Evolutionary conservation across 2,113 vertebrate species (phyloP), one percentile per base, ranked within the genome.

Genomic region (Apeltes quadracus): DNA sequence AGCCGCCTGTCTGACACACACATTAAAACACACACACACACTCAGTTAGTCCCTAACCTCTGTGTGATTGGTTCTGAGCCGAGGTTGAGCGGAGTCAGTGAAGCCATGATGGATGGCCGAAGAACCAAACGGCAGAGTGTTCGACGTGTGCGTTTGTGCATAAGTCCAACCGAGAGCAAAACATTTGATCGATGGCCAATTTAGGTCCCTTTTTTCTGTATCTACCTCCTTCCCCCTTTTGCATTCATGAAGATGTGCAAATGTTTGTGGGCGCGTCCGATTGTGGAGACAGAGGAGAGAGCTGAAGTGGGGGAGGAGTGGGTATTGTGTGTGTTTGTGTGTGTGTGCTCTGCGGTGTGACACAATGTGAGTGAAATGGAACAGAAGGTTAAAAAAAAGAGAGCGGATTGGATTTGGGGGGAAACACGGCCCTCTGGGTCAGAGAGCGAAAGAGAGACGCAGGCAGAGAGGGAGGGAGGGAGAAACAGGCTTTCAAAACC

Each of bases 311-410:
- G 72, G 79, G 83, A 82, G 84, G 85, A 82, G 88, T 5, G 29
- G 73, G 78, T 74, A 74, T 90, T 90, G 84, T 90, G 80, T n/a
- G n/a, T n/a, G n/a, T n/a, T 90, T 90, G 84, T 90, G 80, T n/a
- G n/a, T n/a, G n/a, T 85, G 89, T 74, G 74, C 88, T 88, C 79
- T 78, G 88, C 83, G 82, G 79, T 91, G 89, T 91, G 87, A 88
- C 89, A 91, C 87, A 91, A 89, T 85, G 83, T 80, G 82, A 87
- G 78, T 82, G 84, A 87, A 91, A 91, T 89, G 84, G 87, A 92
- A 92, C 85, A 90, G 85, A 82, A 67, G 89, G 74, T 91, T 89
- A 58, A 87, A 87, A 46, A 57, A 90, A 87, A 84, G 73, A 81
- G 79, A 88, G 81, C 69, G 87, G 88, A 92, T 92, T 92, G 88